Conservation (phyloP, 2,888 invertebrate genomes). For the Melieria picta region DNA sequence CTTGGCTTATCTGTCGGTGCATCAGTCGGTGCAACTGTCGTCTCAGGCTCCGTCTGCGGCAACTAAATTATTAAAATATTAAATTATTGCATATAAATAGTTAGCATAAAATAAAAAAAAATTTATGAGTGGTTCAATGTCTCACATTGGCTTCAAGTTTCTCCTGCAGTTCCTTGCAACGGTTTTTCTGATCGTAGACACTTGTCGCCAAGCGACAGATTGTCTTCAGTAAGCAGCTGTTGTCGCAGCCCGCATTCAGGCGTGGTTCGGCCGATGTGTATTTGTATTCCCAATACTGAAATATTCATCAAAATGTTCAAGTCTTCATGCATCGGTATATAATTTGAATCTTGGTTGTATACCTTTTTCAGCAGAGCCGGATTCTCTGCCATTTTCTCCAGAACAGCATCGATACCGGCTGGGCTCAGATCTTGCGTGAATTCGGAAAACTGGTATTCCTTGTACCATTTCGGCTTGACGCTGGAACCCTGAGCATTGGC, state of each 20-base stretch:
- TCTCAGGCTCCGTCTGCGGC: conserved; percentile 30
- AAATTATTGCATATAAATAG: not conserved
- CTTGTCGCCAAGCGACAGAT: conserved; percentile 56
- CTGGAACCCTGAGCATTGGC: conserved; percentile 72
- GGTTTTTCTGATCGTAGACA: conserved; percentile 47
- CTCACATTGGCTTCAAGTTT: conserved; percentile 48
- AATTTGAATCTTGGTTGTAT: not conserved
- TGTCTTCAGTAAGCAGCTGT: conserved; percentile 51
- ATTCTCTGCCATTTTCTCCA: conserved; percentile 69
- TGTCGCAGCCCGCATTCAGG: conserved; percentile 53
- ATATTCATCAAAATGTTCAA: not conserved
- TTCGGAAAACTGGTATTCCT: conserved; percentile 79
- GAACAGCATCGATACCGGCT: conserved; percentile 71
- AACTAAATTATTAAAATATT: not conserved
- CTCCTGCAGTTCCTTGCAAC: conserved; percentile 53
- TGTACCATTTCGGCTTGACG: conserved; percentile 76
- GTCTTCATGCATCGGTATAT: not conserved
- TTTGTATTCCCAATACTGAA: conserved; percentile 48
- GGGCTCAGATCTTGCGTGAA: conserved; percentile 75
- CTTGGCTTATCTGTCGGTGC: not conserved
- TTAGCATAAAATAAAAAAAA: not conserved
- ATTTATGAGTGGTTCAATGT: not conserved
- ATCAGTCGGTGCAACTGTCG: conserved; percentile 21
- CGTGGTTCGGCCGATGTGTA: conserved; percentile 54
- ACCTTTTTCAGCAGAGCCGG: conserved; percentile 54